phyloP scores from a whole-genome alignment of 2,888 invertebrate species.

The Lasioglossum marginatum region DNA sequence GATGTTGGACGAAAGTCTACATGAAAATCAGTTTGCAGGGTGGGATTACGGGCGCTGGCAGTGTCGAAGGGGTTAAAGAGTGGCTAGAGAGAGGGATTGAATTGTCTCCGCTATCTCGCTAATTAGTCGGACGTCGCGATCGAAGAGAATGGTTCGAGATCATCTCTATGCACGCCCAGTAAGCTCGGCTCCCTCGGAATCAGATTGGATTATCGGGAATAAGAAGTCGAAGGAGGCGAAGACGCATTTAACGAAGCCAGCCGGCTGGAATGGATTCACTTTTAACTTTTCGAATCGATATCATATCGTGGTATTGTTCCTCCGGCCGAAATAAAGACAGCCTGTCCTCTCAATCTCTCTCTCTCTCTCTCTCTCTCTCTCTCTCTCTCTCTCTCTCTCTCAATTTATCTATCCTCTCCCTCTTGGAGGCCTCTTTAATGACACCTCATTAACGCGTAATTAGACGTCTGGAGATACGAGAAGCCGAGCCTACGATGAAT shows the following conservation, averaged over 20 bases:
- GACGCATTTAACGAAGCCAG: conserved; percentile 55
- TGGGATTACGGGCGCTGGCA: conserved; percentile 1
- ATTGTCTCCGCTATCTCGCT: conserved; percentile 31
- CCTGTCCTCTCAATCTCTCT: background rate
- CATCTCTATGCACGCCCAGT: conserved; percentile 15
- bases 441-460: conserved; percentile 64
- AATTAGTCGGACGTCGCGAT: conserved; percentile 44
- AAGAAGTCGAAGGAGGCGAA: conserved; percentile 48
- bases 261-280: conserved; percentile 54
- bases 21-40: background rate
- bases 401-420: background rate
- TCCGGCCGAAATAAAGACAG: conserved; percentile 47
- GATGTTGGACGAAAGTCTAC: conserved; percentile 1
- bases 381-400: background rate
- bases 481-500: conserved; percentile 31
- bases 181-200: conserved; percentile 33
- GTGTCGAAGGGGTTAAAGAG: background rate
- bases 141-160: conserved; percentile 26
- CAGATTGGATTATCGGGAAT: conserved; percentile 50
- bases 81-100: background rate
- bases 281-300: conserved; percentile 59
- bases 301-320: conserved; percentile 56
- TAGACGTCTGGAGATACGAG: conserved; percentile 22
- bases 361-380: background rate
- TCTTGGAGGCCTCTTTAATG: conserved; percentile 51